Conservation (phyloP, 2,888 invertebrate species). For the Antheraea assamensis region DNA sequence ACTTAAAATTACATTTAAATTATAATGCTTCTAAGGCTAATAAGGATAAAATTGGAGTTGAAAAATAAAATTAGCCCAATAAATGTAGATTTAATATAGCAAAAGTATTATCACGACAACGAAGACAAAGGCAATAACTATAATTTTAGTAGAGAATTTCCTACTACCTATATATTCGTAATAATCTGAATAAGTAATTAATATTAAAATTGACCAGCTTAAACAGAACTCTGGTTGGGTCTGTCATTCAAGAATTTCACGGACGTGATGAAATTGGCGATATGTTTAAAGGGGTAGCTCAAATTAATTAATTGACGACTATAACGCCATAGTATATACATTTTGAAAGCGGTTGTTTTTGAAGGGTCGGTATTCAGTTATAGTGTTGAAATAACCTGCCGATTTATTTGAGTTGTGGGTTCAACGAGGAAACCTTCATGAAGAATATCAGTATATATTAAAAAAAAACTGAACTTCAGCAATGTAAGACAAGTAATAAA, state of each 20-base stretch:
- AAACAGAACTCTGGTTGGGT: background rate
- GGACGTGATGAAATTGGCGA: background rate
- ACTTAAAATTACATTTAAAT: too few relatives aligned
- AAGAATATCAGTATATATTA: too few relatives aligned
- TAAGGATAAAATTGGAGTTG: too few relatives aligned
- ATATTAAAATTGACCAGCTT: background rate
- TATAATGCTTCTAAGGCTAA: too few relatives aligned
- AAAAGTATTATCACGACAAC: too few relatives aligned
- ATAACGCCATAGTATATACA: background rate
- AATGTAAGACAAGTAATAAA: too few relatives aligned
- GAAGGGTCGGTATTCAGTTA: background rate
- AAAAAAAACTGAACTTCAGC: too few relatives aligned
- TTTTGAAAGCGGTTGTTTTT: background rate
- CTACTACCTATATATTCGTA: background rate
- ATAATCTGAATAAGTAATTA: background rate
- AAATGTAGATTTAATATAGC: too few relatives aligned
- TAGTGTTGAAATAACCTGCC: background rate
- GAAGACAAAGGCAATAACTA: background rate
- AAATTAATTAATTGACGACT: background rate
- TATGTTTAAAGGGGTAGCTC: background rate
- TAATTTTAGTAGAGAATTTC: background rate
- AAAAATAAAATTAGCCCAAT: too few relatives aligned
- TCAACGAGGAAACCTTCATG: too few relatives aligned
- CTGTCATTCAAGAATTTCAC: background rate
- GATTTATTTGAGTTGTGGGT: background rate